Conservation (phyloP, 1,140 invertebrate species). For the Maniola jurtina region DNA sequence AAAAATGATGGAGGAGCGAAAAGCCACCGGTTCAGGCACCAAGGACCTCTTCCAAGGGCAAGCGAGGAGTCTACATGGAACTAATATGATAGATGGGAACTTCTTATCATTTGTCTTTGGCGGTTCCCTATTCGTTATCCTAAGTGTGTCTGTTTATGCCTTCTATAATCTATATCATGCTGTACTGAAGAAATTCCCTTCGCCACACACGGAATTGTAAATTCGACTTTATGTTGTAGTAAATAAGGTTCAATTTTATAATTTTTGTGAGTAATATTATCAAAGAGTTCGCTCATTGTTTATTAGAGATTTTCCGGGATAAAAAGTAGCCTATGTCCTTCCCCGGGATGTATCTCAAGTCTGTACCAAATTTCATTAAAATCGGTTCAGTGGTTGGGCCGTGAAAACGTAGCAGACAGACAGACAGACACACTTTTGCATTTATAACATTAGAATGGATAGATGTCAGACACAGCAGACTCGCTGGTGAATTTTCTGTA, state of each 20-base stretch:
- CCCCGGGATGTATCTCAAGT: too few species aligned
- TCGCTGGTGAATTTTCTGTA: too few species aligned
- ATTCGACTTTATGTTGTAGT: conserved; percentile 24
- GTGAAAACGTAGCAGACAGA: too few species aligned
- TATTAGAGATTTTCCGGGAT: too few species aligned
- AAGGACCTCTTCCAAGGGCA: conserved; percentile 74
- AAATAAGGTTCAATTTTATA: conserved; percentile 17
- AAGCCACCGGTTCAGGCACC: conserved; percentile 66
- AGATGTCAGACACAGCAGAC: too few species aligned
- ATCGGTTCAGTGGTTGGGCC: too few species aligned
- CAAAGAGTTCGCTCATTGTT: not conserved
- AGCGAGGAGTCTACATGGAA: conserved; percentile 75
- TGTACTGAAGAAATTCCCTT: conserved; percentile 88
- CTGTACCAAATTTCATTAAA: too few species aligned
- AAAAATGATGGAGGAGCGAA: conserved; percentile 86
- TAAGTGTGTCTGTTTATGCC: conserved; percentile 88
- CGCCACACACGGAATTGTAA: conserved; percentile 87
- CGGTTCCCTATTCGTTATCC: conserved; percentile 86
- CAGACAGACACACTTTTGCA: too few species aligned
- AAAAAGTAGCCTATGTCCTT: too few species aligned
- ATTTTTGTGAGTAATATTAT: not conserved
- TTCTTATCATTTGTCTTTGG: conserved; percentile 89
- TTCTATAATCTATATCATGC: conserved; percentile 91
- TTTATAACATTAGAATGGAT: too few species aligned
- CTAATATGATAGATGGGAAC: conserved; percentile 87